A percentile compares a stretch with the other conserved stretches of the same genome.
These are phyloP conservation scores for Cotesia vestalis DNA, from an alignment of 1,140 invertebrate species.

Conservation along the genomic window DNA sequence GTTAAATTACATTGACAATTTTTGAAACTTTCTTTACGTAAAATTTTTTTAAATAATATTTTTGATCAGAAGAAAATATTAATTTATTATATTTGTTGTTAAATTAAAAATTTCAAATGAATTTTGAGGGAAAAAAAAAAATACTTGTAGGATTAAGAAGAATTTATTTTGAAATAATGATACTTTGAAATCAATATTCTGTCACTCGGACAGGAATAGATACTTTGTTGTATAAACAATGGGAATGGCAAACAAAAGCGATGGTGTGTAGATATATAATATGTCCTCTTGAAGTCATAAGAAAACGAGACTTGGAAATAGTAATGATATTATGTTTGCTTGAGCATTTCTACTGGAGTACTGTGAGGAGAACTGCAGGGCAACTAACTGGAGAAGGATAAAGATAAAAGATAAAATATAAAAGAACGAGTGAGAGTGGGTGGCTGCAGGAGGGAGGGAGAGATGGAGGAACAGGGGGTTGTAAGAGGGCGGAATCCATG, in stretches of 20 bases:
- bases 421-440: slow-evolving; percentile 36
- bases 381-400: slow-evolving; percentile 19
- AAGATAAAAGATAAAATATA: slow-evolving; percentile 23
- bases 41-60: too few relatives aligned
- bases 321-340: slow-evolving; percentile 63
- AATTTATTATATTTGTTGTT: too few relatives aligned
- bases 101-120: too few relatives aligned
- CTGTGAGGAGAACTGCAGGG: slow-evolving; percentile 2
- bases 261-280: slow-evolving; percentile 52
- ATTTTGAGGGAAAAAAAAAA: too few relatives aligned
- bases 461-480: slow-evolving; percentile 28
- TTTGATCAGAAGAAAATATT: too few relatives aligned
- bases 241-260: slow-evolving; percentile 60
- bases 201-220: background rate
- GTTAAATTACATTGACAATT: too few relatives aligned
- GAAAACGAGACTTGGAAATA: slow-evolving; percentile 63
- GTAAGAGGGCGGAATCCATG: slow-evolving; percentile 29
- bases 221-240: slow-evolving; percentile 47
- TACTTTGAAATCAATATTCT: too few relatives aligned
- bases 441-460: slow-evolving; percentile 36
- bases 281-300: slow-evolving; percentile 59
- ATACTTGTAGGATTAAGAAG: too few relatives aligned
- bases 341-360: slow-evolving; percentile 23
- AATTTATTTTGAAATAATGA: too few relatives aligned
- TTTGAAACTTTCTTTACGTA: too few relatives aligned